These are phyloP conservation scores for Acanthiza pusilla DNA, from an alignment of 2,797 vertebrate genomes.

Conservation along the genomic window DNA sequence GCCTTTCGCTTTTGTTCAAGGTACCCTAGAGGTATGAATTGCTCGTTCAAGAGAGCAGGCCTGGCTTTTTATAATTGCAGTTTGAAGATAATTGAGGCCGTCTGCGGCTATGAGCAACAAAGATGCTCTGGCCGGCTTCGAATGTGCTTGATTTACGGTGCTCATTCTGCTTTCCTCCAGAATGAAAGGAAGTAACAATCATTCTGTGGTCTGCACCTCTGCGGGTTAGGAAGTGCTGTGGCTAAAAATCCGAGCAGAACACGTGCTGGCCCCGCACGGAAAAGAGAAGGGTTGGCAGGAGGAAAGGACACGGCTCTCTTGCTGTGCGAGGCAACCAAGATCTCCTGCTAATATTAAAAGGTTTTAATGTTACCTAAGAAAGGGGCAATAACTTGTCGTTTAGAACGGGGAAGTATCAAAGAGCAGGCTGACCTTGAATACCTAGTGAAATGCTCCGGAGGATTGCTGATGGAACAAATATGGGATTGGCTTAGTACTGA, in stretches of 20 bases:
- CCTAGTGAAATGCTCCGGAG: background rate
- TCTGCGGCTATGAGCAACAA: background rate
- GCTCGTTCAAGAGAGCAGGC: background rate
- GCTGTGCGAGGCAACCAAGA: background rate
- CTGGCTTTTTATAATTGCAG: background rate
- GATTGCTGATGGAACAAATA: background rate
- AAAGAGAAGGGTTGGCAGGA: background rate
- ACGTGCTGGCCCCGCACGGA: accelerated
- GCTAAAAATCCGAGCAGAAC: background rate
- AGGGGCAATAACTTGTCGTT: background rate
- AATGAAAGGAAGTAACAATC: background rate
- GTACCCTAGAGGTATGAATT: background rate
- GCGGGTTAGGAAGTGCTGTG: background rate
- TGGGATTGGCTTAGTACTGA: background rate
- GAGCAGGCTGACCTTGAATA: background rate
- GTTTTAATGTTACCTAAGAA: background rate
- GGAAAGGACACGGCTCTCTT: background rate
- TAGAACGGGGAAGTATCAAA: background rate
- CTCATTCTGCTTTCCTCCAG: background rate
- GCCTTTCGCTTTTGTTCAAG: background rate
- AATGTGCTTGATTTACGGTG: too few species aligned
- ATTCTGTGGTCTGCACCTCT: background rate
- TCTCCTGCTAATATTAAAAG: background rate
- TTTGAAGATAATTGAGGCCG: background rate
- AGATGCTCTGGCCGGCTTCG: background rate